Base-by-base conservation (phyloP, 2,797 vertebrate genomes). In the Paramormyrops hopkinsi region DNA sequence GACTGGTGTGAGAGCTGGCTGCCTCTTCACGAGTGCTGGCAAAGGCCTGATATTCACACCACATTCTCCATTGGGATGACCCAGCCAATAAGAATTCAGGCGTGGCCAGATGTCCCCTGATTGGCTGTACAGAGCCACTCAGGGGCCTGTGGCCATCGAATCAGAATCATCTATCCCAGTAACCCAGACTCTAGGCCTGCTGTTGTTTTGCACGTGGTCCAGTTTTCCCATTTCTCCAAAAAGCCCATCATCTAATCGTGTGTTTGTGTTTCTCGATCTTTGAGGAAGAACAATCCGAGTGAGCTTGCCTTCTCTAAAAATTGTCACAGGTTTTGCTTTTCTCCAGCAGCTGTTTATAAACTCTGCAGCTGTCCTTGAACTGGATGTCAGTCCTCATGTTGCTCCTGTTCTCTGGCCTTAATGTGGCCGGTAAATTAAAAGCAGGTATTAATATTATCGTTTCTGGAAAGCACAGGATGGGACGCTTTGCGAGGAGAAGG, bases 301-400 rank as follows among this genome's bases (percentile, higher is more conserved):
- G 4, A 14, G 22, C 17, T 46, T 46, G 56, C 22, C 29, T 65
- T 65, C 46, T 37, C 44, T 2, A 84, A 46, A 83, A 84, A 33
- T 44, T 62, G 9, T 19, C 9, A n/a, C 17, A 2, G 48, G 54
- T 65, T 11, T 44, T 73, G 46, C 46, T 54, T 69, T 51, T 84
- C 79, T 85, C 54, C 6, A 14, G 53, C 14, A 44, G 22, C 25
- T 83, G 59, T 87, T 62, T 87, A 82, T 29, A 2, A 73, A 53
- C 29, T 19, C 44, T 41, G 41, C 88, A 89, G 53, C 56, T 90
- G 88, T 65, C 44, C 19, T 19, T 56, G 53, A 88, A 88, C 84
- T 83, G 25, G 25, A 17, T 2, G 17, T 22, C 22, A 22, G 14
- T 14, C 2, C 51, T 65, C 37, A 11, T 19, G 7, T 4, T 51